These are phyloP conservation scores for Schizopygopsis malacanthus DNA, from an alignment of 2,797 vertebrate species.

Conservation along the genomic window DNA sequence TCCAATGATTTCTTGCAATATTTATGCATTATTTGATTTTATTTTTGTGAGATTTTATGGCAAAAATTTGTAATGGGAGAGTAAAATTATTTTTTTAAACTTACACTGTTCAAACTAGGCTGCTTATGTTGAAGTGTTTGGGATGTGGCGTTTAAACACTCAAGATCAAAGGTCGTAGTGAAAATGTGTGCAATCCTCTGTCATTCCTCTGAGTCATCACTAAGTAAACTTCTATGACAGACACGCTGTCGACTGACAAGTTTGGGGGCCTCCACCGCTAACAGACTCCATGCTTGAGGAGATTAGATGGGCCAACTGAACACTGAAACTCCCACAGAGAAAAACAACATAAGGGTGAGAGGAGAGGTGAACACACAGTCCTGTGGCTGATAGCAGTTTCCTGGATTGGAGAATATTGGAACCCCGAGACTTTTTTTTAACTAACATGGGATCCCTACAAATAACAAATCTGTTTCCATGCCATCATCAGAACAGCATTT, in stretches of 20 bases:
- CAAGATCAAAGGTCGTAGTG: neutral
- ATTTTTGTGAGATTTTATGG: no score
- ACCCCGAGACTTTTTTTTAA: conserved; percentile 24
- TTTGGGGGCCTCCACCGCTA: conserved; percentile 28
- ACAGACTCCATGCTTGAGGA: conserved; percentile 32
- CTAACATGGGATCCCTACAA: conserved; percentile 21
- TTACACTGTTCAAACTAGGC: no score
- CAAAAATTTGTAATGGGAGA: no score
- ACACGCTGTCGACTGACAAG: conserved; percentile 51
- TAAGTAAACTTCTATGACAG: conserved; percentile 40
- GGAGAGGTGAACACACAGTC: conserved; percentile 31
- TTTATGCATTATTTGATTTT: no score
- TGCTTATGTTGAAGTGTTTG: no score
- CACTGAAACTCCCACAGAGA: conserved; percentile 37
- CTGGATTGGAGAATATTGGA: conserved; percentile 22
- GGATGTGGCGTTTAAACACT: neutral
- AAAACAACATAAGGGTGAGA: conserved; percentile 30
- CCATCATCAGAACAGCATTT: conserved; percentile 30
- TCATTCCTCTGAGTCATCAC: conserved; percentile 48
- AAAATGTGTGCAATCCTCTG: conserved; percentile 12
- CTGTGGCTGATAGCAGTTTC: neutral
- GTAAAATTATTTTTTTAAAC: no score
- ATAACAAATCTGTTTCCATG: conserved; percentile 21
- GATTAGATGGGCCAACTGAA: conserved; percentile 28
- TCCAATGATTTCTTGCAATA: no score